Evolutionary conservation across 2,113 vertebrate genomes (phyloP), one percentile per base, ranked within the genome.

Genomic region (Paramisgurnus dabryanus): DNA sequence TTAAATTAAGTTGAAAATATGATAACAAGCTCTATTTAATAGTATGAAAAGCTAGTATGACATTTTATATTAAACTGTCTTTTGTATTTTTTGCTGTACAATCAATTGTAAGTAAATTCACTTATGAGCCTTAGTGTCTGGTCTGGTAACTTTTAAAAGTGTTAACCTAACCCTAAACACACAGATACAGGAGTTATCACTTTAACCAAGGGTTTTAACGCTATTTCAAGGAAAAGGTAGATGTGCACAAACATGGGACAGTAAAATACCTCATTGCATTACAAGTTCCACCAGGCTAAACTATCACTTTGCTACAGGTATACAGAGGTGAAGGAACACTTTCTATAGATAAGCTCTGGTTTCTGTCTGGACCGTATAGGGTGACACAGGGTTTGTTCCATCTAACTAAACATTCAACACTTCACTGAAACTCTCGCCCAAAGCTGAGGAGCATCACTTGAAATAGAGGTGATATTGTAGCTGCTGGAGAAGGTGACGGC

Each of bases 331-430:
- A 84, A 80, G 76, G 68, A 75, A 77, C 81, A 76, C 66, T 80
- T 81, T 80, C 75, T 84, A 60, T 47, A 72, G 81, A 71, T 76
- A 80, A 77, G 83, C 87, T 88, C 83, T 12, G 8, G 78, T 88
- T 85, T 84, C 87, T 83, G 66, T 81, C 74, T 63, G 55, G 12
- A 50, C 76, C 41, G 83, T 85, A 82, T 87, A 78, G 70, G 65
- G 81, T 87, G 77, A 83, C 81, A 66, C 41, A 17, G 75, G 49
- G 12, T 73, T 82, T 82, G 73, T 86, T 85, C 83, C 83, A 85
- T 83, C 79, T 76, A 82, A 83, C 82, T 85, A 83, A 84, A 84
- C 78, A 83, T 87, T 87, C 86, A 85, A 85, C 86, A 85, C 80
- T 80, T 81, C 64, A 75, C 61, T 78, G 65, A 67, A 83, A 81